Percentiles rank a stretch among this genome's conserved stretches.
These are phyloP conservation scores for Notamacropus eugenii DNA, from an alignment of 2,797 vertebrate genomes.

Conservation along the genomic window DNA sequence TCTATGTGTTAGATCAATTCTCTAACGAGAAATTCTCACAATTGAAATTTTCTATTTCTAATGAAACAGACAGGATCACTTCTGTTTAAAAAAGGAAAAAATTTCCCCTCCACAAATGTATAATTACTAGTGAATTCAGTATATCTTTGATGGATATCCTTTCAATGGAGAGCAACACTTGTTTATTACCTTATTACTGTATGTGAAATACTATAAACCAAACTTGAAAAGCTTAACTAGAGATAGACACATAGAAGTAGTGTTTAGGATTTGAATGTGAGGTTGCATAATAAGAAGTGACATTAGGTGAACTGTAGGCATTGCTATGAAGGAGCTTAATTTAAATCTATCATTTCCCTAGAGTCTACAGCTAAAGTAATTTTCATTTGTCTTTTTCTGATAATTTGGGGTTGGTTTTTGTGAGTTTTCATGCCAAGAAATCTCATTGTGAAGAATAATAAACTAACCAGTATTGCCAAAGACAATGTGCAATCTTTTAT, in stretches of 20 bases:
- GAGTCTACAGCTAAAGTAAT: neutral
- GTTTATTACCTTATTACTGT: neutral
- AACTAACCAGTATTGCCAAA: neutral
- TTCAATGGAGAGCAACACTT: conserved; percentile 23
- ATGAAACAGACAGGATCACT: neutral
- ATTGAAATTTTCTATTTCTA: conserved; percentile 19
- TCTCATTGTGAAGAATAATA: neutral
- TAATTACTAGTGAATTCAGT: neutral
- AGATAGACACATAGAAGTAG: neutral
- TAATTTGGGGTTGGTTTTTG: conserved; percentile 2
- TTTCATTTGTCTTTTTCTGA: neutral
- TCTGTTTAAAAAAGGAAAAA: neutral
- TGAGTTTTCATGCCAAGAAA: conserved; percentile 31
- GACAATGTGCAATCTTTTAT: neutral
- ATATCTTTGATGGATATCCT: conserved; percentile 17
- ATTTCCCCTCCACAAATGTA: neutral
- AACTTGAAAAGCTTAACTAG: neutral
- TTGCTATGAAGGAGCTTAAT: neutral
- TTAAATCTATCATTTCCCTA: conserved; percentile 8
- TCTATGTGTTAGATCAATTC: conserved; percentile 1
- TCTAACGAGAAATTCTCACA: conserved; percentile 14
- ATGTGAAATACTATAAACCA: neutral
- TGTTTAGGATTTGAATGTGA: neutral
- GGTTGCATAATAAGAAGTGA: neutral
- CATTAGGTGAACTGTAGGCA: neutral